Base-by-base conservation (phyloP, 2,797 vertebrate species). In the Sorex maritimensis region DNA sequence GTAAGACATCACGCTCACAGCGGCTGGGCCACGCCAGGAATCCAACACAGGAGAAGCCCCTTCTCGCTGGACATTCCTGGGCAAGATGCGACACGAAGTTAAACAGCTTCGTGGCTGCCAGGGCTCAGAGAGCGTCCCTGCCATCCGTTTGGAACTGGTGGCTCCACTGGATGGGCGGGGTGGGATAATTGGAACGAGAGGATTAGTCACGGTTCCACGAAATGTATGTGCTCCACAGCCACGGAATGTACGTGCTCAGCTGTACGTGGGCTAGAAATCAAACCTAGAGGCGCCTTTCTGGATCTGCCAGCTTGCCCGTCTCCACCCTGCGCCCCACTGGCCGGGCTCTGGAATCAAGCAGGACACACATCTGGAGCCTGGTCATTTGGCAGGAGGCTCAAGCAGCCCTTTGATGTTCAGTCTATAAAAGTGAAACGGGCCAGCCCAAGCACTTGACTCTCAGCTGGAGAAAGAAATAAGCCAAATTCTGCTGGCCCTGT, bases 191-290 rank as follows among this genome's bases (percentile, higher is more conserved):
- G 68, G 79, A 65, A 81, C 75, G 69, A 94, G 85, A 90, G 52
- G 88, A 81, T 77, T 44, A 19, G 78, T 77, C 72, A 82, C 84
- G 82, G 61, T 82, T 63, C 92, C 83, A 80, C 86, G 28, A 58
- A 44, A 88, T 24, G 38, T 55, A 67, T 49, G 13, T 44, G 88
- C 58, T 74, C 77, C 26, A 88, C 72, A 83, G 73, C 82, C 79
- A 78, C 80, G 41, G 41, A 44, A 88, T 21, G 38, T 55, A 67
- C 44, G 13, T 44, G 88, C 58, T 74, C 77, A 83, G 68, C 82
- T 80, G 74, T 81, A 82, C 30, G 41, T 84, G 78, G 78, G 14
- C 21, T 72, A 21, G 75, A 90, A 84, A 28, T 88, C 86, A 95
- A 88, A 94, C 11, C 68, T 71, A 79, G 88, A 83, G 63, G 90